Evolutionary conservation across 92 coral and sea anemone species (phyloP).

Genomic region (Hydrozoanthus gracilis): DNA sequence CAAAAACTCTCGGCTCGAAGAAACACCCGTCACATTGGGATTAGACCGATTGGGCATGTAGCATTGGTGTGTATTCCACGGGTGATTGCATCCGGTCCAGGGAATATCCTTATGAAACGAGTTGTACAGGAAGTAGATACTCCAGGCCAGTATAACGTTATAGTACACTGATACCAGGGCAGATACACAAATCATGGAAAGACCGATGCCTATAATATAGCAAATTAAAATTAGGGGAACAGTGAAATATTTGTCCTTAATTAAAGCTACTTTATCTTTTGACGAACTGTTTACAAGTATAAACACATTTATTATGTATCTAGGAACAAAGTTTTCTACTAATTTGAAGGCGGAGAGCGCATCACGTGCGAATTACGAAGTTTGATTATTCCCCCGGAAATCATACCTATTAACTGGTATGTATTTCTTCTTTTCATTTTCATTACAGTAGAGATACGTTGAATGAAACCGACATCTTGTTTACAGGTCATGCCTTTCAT

Average conservation of each 20-base stretch:
- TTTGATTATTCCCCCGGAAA: too few relatives aligned
- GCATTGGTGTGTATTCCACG: conserved; percentile 85
- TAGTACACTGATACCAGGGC: conserved; percentile 91
- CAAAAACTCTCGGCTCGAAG: conserved; percentile 85
- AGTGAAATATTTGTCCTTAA: background rate
- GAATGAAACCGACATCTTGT: background rate
- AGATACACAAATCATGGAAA: conserved; percentile 80
- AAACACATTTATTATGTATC: too few relatives aligned
- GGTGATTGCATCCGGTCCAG: conserved; percentile 90
- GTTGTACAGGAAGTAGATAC: conserved; percentile 76
- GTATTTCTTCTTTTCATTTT: too few relatives aligned
- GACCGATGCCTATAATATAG: conserved; percentile 75
- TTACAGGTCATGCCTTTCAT: background rate
- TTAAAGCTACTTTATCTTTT: too few relatives aligned
- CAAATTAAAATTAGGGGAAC: background rate
- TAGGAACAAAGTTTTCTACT: too few relatives aligned
- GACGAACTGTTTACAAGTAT: too few relatives aligned
- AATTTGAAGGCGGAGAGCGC: too few relatives aligned
- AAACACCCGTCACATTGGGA: conserved; percentile 74
- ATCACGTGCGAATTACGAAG: too few relatives aligned
- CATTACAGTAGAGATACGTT: too few relatives aligned
- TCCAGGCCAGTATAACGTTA: conserved; percentile 95
- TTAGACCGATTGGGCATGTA: conserved; percentile 60
- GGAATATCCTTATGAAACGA: conserved; percentile 81
- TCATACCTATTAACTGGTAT: too few relatives aligned